Percentiles rank a stretch among this genome's conserved stretches.
phyloP scores from a whole-genome alignment of 2,888 invertebrate genomes.

The Hypsopygia costalis region DNA sequence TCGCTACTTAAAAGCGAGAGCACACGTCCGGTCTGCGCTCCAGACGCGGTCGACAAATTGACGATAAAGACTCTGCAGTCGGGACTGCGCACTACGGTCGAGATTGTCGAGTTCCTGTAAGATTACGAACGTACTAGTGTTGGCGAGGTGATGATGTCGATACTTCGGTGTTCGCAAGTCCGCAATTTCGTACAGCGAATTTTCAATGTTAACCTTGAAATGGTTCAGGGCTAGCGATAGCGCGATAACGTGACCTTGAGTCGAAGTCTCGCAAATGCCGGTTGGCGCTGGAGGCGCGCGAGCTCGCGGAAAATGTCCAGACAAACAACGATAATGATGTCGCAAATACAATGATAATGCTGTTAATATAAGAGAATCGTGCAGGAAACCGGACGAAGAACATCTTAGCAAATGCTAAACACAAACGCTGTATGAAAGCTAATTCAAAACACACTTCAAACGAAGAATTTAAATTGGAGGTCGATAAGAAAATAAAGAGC shows the following conservation, averaged over 20 bases:
- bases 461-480: slow-evolving; percentile 19
- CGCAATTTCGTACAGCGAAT: slow-evolving; percentile 32
- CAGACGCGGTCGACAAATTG: slow-evolving; percentile 57
- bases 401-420: slow-evolving; percentile 13
- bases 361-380: slow-evolving; percentile 32
- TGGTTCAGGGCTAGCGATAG: slow-evolving; percentile 70
- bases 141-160: slow-evolving; percentile 34
- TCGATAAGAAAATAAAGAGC: slow-evolving; percentile 13
- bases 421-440: slow-evolving; percentile 4
- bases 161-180: slow-evolving; percentile 27
- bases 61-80: slow-evolving; percentile 51
- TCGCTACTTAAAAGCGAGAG: slow-evolving; percentile 57
- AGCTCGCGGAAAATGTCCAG: slow-evolving; percentile 67
- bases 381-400: slow-evolving; percentile 25
- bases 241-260: slow-evolving; percentile 78
- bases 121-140: slow-evolving; percentile 49
- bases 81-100: slow-evolving; percentile 50
- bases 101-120: slow-evolving; percentile 76
- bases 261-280: slow-evolving; percentile 65
- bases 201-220: slow-evolving; percentile 49
- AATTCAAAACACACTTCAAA: slow-evolving; percentile 21
- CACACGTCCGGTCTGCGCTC: slow-evolving; percentile 49
- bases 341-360: slow-evolving; percentile 49
- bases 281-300: slow-evolving; percentile 65
- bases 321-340: slow-evolving; percentile 67